phyloP scores from a whole-genome alignment of 2,888 invertebrate species.

The Cotesia congregata region DNA sequence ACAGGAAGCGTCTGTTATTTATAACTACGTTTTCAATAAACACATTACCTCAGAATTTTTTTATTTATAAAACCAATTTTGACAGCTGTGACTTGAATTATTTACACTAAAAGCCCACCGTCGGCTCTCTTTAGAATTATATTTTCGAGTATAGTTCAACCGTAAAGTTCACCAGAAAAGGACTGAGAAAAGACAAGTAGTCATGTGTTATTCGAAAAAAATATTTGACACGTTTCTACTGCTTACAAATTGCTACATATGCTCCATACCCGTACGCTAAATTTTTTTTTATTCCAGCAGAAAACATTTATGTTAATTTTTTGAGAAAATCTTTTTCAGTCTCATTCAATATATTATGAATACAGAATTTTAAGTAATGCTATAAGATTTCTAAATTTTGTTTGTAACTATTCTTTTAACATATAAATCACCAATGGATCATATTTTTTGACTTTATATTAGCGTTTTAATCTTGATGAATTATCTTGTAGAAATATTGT shows the following conservation, averaged over 20 bases:
- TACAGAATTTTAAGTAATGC: no score
- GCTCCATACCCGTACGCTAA: neutral
- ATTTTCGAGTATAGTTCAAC: conserved; percentile 47
- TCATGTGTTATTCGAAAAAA: neutral
- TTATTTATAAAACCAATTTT: conserved; percentile 57
- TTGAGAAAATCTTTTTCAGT: neutral
- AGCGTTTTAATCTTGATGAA: no score
- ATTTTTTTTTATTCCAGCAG: neutral
- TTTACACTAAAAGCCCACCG: conserved; percentile 52
- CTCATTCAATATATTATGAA: no score
- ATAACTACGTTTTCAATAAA: neutral
- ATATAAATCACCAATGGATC: no score
- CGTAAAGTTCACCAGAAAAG: conserved; percentile 40
- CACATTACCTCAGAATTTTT: conserved; percentile 38
- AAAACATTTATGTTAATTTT: neutral
- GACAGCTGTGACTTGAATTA: conserved; percentile 61
- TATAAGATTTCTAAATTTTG: no score
- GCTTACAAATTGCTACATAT: conserved; percentile 13
- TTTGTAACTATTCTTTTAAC: no score
- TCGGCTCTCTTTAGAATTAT: conserved; percentile 29
- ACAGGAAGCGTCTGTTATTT: neutral
- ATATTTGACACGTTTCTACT: conserved; percentile 1
- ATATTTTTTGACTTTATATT: no score
- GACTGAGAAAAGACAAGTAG: neutral
- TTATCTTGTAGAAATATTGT: no score